Evolutionary conservation across 2,113 vertebrate genomes (phyloP).

Genomic region (Brachirus orientalis): DNA sequence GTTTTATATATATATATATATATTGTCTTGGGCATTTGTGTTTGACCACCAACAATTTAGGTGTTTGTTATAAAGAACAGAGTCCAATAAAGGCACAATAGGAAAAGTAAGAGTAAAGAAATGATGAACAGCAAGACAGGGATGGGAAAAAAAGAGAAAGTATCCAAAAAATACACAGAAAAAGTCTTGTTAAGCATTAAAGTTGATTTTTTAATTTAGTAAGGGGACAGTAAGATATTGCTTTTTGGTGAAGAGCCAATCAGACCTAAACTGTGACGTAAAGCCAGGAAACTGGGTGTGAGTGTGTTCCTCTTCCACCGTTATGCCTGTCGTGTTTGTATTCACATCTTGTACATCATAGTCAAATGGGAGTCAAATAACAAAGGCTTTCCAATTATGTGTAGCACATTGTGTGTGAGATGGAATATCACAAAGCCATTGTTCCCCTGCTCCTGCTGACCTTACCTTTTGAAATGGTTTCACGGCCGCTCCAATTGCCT

Average conservation of each 20-base stretch:
- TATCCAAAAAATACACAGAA: slow-evolving; percentile 1
- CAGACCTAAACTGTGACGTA: slow-evolving; percentile 66
- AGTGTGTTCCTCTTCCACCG: slow-evolving; percentile 62
- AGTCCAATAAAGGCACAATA: slow-evolving; percentile 9
- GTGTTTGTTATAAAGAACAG: slow-evolving; percentile 49
- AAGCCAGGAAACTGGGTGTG: slow-evolving; percentile 71
- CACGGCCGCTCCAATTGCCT: slow-evolving; percentile 76
- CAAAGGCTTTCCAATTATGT: slow-evolving; percentile 82
- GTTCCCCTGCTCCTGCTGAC: slow-evolving; percentile 77
- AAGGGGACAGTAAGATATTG: slow-evolving; percentile 54
- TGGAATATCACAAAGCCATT: slow-evolving; percentile 81
- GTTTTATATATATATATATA: background rate
- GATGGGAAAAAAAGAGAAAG: background rate
- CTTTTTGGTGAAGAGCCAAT: slow-evolving; percentile 45
- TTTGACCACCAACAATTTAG: slow-evolving; percentile 45
- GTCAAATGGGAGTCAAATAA: slow-evolving; percentile 83
- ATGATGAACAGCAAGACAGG: background rate
- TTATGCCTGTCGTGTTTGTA: slow-evolving; percentile 75
- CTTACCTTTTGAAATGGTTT: slow-evolving; percentile 81
- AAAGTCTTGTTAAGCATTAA: background rate
- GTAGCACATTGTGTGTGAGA: slow-evolving; percentile 75
- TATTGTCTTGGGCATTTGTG: slow-evolving; percentile 34
- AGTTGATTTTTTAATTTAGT: slow-evolving; percentile 49
- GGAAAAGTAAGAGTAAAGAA: slow-evolving; percentile 12
- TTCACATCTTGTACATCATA: slow-evolving; percentile 82